A percentile compares a stretch with the other conserved stretches of the same genome.
phyloP scores from a whole-genome alignment of 2,797 vertebrate genomes.

The Callimico goeldii region DNA sequence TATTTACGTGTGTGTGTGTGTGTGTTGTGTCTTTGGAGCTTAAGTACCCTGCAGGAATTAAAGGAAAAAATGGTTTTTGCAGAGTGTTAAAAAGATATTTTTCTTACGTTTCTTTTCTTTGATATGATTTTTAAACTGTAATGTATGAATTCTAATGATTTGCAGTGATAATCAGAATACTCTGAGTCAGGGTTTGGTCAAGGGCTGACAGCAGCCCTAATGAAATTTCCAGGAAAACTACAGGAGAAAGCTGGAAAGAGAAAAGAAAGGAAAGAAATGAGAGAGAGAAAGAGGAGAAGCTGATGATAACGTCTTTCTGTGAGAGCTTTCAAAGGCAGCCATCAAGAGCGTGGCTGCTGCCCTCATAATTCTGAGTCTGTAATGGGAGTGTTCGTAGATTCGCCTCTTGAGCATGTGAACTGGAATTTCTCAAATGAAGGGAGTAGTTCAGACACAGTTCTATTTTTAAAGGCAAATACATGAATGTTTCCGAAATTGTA shows the following conservation, averaged over 20 bases:
- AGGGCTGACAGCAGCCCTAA: slow-evolving; percentile 6
- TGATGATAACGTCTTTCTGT: not conserved
- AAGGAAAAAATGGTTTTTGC: not conserved
- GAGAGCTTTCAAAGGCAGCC: not conserved
- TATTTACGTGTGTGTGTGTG: not conserved
- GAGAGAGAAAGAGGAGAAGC: not conserved
- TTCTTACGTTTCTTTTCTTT: slow-evolving; percentile 45
- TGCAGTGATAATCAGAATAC: slow-evolving; percentile 24
- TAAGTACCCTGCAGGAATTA: not conserved
- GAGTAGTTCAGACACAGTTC: not conserved
- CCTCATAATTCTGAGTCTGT: rapidly evolving
- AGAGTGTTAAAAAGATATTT: slow-evolving; percentile 14
- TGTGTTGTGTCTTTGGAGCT: not conserved
- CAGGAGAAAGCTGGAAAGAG: not conserved
- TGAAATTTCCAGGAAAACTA: not conserved
- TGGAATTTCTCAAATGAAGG: not conserved
- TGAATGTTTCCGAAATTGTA: not conserved
- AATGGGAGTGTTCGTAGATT: rapidly evolving
- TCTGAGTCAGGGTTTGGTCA: not conserved
- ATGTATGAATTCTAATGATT: slow-evolving; percentile 9
- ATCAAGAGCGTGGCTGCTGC: rapidly evolving
- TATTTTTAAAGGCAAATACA: not conserved
- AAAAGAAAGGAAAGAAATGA: not conserved
- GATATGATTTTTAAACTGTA: slow-evolving; percentile 29
- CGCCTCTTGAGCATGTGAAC: not conserved